Conservation (phyloP, 2,888 invertebrate species). For the Hemicrepidius hirtus region DNA sequence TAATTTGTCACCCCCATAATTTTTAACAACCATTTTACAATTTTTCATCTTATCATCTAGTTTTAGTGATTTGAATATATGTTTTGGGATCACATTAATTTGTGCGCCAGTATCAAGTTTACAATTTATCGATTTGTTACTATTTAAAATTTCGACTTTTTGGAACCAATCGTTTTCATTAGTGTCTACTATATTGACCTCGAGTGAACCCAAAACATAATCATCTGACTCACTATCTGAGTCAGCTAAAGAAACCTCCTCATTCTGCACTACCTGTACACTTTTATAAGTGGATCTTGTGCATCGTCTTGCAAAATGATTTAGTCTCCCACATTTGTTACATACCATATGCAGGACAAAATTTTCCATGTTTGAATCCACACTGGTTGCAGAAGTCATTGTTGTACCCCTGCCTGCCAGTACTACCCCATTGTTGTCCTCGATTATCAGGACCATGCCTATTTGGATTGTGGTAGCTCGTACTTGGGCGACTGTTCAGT, state of each 20-base stretch:
- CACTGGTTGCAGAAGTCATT: not conserved
- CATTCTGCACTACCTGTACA: not conserved
- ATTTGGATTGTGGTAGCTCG: too few relatives aligned
- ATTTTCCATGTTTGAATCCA: not conserved
- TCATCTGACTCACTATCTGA: not conserved
- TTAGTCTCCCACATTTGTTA: not conserved
- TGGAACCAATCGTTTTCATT: slow-evolving; percentile 12
- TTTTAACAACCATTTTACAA: too few relatives aligned
- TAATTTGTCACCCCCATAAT: too few relatives aligned
- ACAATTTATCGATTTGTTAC: not conserved
- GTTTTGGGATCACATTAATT: not conserved
- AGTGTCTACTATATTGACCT: not conserved
- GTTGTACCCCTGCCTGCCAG: too few relatives aligned
- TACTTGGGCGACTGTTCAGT: too few relatives aligned
- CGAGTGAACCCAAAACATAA: slow-evolving; percentile 5
- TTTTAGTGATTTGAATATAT: too few relatives aligned
- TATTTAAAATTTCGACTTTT: not conserved
- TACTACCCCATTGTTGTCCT: too few relatives aligned
- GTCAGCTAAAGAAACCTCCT: not conserved
- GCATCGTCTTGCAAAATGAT: not conserved
- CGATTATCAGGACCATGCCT: too few relatives aligned
- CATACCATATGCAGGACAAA: not conserved
- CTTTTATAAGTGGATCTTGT: too few relatives aligned
- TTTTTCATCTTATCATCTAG: too few relatives aligned
- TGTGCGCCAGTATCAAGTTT: slow-evolving; percentile 1